phyloP scores from a whole-genome alignment of 2,113 vertebrate genomes.

The Mustelus asterias region DNA sequence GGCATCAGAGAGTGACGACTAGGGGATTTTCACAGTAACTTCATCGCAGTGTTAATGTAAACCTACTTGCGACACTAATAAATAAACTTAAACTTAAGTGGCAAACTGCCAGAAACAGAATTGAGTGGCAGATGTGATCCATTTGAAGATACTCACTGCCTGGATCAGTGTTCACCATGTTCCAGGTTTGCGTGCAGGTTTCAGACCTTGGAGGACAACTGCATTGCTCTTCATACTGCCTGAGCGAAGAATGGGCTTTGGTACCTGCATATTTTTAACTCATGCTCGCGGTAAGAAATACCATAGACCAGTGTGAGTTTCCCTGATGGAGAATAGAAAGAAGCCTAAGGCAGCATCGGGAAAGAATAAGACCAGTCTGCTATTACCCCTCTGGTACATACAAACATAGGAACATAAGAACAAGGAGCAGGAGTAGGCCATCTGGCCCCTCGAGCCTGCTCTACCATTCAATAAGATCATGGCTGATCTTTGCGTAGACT shows the following conservation, averaged over 20 bases:
- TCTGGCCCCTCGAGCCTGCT: too few relatives aligned
- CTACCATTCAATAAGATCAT: too few relatives aligned
- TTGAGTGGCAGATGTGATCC: neutral
- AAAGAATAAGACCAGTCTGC: neutral
- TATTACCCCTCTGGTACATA: neutral
- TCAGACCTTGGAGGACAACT: neutral
- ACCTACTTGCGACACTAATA: too few relatives aligned
- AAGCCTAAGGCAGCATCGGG: neutral
- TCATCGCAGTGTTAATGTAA: too few relatives aligned
- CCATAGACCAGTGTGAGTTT: neutral
- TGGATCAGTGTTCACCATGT: neutral
- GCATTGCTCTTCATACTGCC: neutral
- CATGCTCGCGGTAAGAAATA: neutral
- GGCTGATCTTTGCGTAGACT: too few relatives aligned
- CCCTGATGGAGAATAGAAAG: neutral
- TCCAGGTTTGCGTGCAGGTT: neutral
- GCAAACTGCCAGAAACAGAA: neutral
- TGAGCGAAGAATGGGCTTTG: neutral
- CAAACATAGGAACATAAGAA: too few relatives aligned
- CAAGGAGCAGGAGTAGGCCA: too few relatives aligned
- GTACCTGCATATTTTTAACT: neutral
- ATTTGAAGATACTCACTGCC: neutral
- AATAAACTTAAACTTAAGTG: too few relatives aligned
- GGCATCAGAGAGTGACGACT: too few relatives aligned
- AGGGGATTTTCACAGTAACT: too few relatives aligned